Conservation (phyloP, 2,888 invertebrate genomes). For the Zaprionus bogoriensis region DNA sequence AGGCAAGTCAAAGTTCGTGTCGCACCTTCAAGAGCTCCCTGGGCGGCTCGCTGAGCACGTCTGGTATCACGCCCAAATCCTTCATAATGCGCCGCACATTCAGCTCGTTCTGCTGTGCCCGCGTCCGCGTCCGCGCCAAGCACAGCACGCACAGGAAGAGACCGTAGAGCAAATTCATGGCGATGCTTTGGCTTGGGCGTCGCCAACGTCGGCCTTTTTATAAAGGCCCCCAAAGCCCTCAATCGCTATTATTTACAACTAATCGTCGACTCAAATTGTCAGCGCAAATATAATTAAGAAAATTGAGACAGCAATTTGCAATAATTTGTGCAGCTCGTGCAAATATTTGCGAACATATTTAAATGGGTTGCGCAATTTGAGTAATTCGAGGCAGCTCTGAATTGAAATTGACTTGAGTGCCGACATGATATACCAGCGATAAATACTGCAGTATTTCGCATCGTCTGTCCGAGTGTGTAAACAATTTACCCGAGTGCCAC, state of each 20-base stretch:
- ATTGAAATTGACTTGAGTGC: constrained; percentile 21
- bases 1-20: no score
- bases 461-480: no score
- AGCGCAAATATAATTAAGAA: constrained; percentile 58
- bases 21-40: constrained; percentile 51
- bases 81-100: constrained; percentile 56
- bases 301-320: constrained; percentile 58
- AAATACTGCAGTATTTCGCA: no score
- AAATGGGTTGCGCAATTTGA: constrained; percentile 19
- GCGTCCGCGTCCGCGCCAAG: neutral
- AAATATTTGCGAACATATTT: constrained; percentile 55
- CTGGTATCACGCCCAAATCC: constrained; percentile 64
- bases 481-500: neutral
- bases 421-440: neutral
- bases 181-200: neutral
- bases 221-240: no score
- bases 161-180: constrained; percentile 33
- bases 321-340: constrained; percentile 25
- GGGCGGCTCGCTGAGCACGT: constrained; percentile 63
- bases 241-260: constrained; percentile 30
- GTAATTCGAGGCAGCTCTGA: constrained; percentile 21
- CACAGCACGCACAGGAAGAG: constrained; percentile 21
- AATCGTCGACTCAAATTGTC: constrained; percentile 36
- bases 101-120: constrained; percentile 33
- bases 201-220: constrained; percentile 32